Base-by-base conservation (phyloP, 2,888 invertebrate genomes). In the Rhagophthalmus giganteus region DNA sequence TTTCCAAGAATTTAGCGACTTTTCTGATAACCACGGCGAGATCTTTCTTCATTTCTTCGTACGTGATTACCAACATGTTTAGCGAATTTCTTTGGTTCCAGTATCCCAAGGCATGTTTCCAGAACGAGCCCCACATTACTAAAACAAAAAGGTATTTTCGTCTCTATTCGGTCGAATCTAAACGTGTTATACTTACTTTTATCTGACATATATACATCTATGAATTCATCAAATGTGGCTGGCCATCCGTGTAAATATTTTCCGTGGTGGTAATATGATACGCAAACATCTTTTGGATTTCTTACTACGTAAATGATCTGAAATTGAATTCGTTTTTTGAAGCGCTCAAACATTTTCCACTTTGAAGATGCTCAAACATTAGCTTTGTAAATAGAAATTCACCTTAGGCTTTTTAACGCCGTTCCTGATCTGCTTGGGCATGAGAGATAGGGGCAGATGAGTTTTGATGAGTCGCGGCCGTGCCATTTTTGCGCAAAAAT, bases 1-100 rank as follows among this genome's bases (percentile, higher is more conserved):
- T 58, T 2, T 25, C 48, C 2, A 58, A 25, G 16, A 55, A 58
- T 24, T 12, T 13, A 4, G 55, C 34, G 1, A 55, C 53, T 20
- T 42, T 34, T 16, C 26, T 32, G 15, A 58, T 58, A 1, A 50
- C 38, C 27, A 12, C 38, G n/a, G 39, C 34, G 7, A 59, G 32
- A 48, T 59, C 47, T 25, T 34, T 32, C 16, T 58, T 55, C 59
- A 63, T 61, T 31, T 62, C 63, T 46, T 61, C 59, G 38, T 53
- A 63, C 15, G 45, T 57, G 12, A 62, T 32, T 32, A 62, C 60
- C 10, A 62, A 42, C 3, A 62, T 38, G 35, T 63, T 63, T 2
- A 46, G 37, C 7, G 39, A 37, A 28, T 56, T 24, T 8, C 62
- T 40, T 11, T 42, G 41, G 24, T 63, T 42, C 62, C 62, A 62